Evolutionary conservation across 1,140 invertebrate species (phyloP).

Genomic region (Aphelenchoides avenae): DNA sequence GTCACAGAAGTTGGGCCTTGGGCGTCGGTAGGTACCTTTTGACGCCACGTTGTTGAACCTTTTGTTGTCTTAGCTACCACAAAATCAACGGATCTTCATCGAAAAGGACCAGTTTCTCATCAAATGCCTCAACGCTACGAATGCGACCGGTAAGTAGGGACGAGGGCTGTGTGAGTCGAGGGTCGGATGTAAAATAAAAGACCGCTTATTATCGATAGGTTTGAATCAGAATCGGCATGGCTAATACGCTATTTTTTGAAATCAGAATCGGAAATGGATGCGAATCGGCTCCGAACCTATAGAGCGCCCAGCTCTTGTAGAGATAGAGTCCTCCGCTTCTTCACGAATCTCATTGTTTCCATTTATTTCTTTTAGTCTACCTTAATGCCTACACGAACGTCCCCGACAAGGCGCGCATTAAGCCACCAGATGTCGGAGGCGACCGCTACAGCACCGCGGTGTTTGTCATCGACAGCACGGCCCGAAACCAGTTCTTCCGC

Average conservation of each 20-base stretch:
- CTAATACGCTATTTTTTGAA: not conserved
- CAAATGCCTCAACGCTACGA: no score
- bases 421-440: conserved; percentile 6
- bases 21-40: conserved; percentile 5
- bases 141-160: conserved; percentile 6
- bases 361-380: conserved; percentile 13
- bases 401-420: conserved; percentile 16
- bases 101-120: conserved; percentile 28
- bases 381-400: conserved; percentile 32
- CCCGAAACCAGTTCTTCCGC: conserved; percentile 42
- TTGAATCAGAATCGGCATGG: not conserved
- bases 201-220: not conserved
- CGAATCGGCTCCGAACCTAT: not conserved
- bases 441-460: conserved; percentile 24
- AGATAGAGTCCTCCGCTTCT: conserved; percentile 3
- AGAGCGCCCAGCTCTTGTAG: not conserved
- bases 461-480: conserved; percentile 43
- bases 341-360: no score
- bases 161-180: conserved; percentile 2
- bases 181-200: not conserved
- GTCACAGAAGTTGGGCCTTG: conserved; percentile 13
- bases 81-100: conserved; percentile 15
- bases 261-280: not conserved
- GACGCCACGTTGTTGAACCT: conserved; percentile 2
- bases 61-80: conserved; percentile 24